A percentile compares a stretch with the other conserved stretches of the same genome.
phyloP scores from a whole-genome alignment of 2,797 vertebrate species.

The Acropternis orthonyx region DNA sequence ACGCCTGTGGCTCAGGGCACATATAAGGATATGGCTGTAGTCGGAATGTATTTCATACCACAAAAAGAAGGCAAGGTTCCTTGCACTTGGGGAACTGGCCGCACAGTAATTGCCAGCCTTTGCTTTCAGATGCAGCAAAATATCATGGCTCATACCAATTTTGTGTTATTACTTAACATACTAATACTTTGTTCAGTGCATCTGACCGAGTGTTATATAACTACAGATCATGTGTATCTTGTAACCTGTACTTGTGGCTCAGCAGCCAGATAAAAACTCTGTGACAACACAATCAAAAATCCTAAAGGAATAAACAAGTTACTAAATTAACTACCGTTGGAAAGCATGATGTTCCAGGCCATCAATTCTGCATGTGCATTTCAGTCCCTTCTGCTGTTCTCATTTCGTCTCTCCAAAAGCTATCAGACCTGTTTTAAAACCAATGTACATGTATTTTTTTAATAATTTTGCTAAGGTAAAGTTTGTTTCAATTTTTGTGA shows the following conservation, averaged over 20 bases:
- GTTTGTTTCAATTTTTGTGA: background rate
- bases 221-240: background rate
- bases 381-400: background rate
- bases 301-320: background rate
- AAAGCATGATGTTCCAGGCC: background rate
- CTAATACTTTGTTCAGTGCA: background rate
- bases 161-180: background rate
- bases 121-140: background rate
- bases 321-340: background rate
- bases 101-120: background rate
- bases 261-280: background rate
- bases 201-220: background rate
- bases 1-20: background rate
- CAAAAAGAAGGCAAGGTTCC: background rate
- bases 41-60: background rate
- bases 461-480: background rate
- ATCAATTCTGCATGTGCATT: background rate
- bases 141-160: background rate
- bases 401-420: background rate
- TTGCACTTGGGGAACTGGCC: background rate
- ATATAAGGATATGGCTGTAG: background rate
- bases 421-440: background rate
- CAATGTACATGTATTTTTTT: background rate
- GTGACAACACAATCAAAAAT: background rate
- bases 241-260: background rate